Evolutionary conservation across 2,888 invertebrate genomes (phyloP).

Genomic region (Dynastes hyllus): DNA sequence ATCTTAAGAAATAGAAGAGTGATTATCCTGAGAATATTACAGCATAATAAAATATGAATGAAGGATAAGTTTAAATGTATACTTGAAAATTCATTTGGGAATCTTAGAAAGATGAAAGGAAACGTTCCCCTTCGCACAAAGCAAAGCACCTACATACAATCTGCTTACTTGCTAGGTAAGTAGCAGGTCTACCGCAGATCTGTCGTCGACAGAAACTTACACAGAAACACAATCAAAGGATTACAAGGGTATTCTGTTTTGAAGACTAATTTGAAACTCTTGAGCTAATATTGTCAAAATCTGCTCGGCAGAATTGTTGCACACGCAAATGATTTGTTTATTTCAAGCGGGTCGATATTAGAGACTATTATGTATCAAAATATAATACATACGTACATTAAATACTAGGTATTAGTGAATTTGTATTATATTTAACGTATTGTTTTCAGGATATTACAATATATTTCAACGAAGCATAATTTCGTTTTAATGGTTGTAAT

Average conservation of each 20-base stretch:
- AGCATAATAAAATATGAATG: slow-evolving; percentile 18
- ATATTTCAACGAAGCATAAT: too few relatives aligned
- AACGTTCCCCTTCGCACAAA: slow-evolving; percentile 57
- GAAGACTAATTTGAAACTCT: slow-evolving; percentile 59
- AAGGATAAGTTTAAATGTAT: slow-evolving; percentile 17
- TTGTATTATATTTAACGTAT: not conserved
- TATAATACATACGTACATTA: not conserved
- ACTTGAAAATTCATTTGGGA: slow-evolving; percentile 41
- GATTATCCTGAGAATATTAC: not conserved
- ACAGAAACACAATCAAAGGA: slow-evolving; percentile 64
- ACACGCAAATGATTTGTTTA: slow-evolving; percentile 38
- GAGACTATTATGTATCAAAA: slow-evolving; percentile 10
- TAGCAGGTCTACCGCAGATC: slow-evolving; percentile 62
- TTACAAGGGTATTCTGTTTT: slow-evolving; percentile 60
- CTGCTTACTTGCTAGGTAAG: slow-evolving; percentile 62
- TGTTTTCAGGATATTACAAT: not conserved
- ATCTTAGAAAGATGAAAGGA: slow-evolving; percentile 61
- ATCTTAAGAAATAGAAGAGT: not conserved
- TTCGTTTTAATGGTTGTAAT: too few relatives aligned
- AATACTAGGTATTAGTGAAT: not conserved
- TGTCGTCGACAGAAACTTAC: slow-evolving; percentile 63
- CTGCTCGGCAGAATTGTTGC: slow-evolving; percentile 45
- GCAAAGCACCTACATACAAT: slow-evolving; percentile 60
- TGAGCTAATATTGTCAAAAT: slow-evolving; percentile 55
- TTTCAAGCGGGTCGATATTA: not conserved